Evolutionary conservation across 2,113 vertebrate species (phyloP), one percentile per base, ranked within the genome.

Genomic region (Myocastor coypus): DNA sequence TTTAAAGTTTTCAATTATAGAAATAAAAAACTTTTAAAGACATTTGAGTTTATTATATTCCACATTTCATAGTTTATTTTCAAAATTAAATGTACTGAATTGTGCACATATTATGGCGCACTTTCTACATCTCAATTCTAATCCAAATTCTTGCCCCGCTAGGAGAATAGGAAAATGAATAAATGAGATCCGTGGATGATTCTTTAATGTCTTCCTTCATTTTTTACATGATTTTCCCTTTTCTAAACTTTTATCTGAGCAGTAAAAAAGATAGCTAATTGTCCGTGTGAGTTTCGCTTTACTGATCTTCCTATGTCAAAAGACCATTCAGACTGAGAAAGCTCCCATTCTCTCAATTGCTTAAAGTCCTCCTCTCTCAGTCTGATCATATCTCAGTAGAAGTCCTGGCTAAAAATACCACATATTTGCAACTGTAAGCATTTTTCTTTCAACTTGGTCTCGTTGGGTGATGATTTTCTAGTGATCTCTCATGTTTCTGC

Each of bases 61-160:
- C 91, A 3, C 84, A 97, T 87, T 94, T 97, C 92, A 80, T 94
- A 26, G 85, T 92, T 97, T 91, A 96, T 96, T 96, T 95, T 95
- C 91, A 96, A 97, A 97, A 96, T 82, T 96, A 97, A 96, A 92
- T 81, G 71, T 78, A 89, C 83, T 90, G 83, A 96, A 66, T 83
- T 80, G 63, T 78, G 64, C 22, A 96, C 50, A 87, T 64, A 77
- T 64, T 81, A 92, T 40, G 63, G 83, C 89, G 37, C 80, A 89
- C 80, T 94, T 97, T 94, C 32, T 59, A 95, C 92, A 95, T 92
- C 50, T 91, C 84, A 89, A 40, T 50, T 80, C 87, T 94, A 81
- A 95, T 91, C 78, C 46, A 94, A 83, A 87, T 52, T 91, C 73
- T 86, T 87, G 17, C 52, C 63, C 2, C 75, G 81, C 78, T 86